Conservation (phyloP, 2,113 vertebrate species). For the Muntiacus reevesi region DNA sequence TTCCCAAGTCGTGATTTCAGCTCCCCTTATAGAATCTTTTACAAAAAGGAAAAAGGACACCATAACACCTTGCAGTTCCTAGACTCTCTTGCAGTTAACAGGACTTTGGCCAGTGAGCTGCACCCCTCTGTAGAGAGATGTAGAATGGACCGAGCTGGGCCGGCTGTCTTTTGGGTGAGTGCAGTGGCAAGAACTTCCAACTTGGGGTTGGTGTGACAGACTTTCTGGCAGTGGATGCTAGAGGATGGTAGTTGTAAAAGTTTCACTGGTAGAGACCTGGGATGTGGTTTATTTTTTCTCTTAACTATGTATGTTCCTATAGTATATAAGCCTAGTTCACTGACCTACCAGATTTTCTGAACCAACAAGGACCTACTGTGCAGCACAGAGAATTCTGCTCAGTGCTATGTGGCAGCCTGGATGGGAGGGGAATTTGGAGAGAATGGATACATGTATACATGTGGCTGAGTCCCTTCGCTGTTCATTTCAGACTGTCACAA, state of each 20-base stretch:
- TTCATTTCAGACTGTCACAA: background rate
- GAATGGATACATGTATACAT: background rate
- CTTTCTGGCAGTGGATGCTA: too few relatives aligned
- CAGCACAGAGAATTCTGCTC: background rate
- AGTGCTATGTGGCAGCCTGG: background rate
- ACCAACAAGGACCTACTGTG: background rate
- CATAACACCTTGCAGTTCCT: background rate
- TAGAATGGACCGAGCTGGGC: background rate
- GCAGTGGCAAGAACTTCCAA: background rate
- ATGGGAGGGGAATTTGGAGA: background rate
- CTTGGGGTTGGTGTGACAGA: background rate
- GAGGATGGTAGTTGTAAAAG: background rate
- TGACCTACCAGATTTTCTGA: background rate
- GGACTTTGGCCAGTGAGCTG: too few relatives aligned
- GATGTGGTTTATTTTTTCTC: background rate
- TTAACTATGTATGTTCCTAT: background rate
- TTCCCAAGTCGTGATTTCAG: background rate
- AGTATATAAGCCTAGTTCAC: background rate
- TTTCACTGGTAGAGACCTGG: background rate
- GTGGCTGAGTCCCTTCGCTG: background rate
- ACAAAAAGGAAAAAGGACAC: background rate
- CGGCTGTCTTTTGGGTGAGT: background rate
- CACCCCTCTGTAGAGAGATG: rapidly evolving
- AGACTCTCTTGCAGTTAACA: background rate
- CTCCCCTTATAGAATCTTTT: background rate